phyloP scores from a whole-genome alignment of 2,888 invertebrate genomes.

The Pheosia tremula region DNA sequence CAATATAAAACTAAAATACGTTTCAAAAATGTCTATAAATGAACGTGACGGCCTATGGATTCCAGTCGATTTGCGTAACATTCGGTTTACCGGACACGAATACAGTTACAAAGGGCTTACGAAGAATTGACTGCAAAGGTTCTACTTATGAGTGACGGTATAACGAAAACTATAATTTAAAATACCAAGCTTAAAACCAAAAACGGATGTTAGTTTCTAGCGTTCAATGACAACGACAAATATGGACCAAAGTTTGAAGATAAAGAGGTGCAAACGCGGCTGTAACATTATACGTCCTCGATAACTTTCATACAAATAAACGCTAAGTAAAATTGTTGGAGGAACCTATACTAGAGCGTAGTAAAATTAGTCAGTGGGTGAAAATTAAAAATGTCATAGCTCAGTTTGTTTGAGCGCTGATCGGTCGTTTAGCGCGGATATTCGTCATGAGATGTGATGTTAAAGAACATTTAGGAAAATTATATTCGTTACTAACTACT shows the following conservation, averaged over 20 bases:
- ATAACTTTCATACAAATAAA: slow-evolving; percentile 4
- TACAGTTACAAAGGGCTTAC: neutral
- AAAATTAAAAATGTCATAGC: slow-evolving; percentile 5
- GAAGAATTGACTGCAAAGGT: neutral
- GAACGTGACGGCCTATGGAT: slow-evolving; percentile 2
- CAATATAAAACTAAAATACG: neutral
- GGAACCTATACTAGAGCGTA: neutral
- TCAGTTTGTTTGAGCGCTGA: slow-evolving; percentile 1
- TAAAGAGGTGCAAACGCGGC: slow-evolving; percentile 8
- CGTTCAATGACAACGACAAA: slow-evolving; percentile 5
- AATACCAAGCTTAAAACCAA: slow-evolving; percentile 1
- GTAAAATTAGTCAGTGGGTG: slow-evolving; percentile 5
- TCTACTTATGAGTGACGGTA: neutral
- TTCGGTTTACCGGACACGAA: neutral
- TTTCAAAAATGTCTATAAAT: neutral
- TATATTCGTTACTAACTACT: neutral
- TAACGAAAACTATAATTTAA: neutral
- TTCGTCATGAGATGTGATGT: neutral
- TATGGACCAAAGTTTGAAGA: neutral
- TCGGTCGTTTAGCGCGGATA: slow-evolving; percentile 2
- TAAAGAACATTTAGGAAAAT: neutral
- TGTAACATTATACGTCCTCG: slow-evolving; percentile 5
- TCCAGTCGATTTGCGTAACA: neutral
- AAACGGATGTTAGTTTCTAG: slow-evolving; percentile 5
- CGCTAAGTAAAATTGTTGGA: slow-evolving; percentile 3